Base-by-base conservation (phyloP, 2,797 vertebrate genomes). In the Otolemur crassicaudatus region DNA sequence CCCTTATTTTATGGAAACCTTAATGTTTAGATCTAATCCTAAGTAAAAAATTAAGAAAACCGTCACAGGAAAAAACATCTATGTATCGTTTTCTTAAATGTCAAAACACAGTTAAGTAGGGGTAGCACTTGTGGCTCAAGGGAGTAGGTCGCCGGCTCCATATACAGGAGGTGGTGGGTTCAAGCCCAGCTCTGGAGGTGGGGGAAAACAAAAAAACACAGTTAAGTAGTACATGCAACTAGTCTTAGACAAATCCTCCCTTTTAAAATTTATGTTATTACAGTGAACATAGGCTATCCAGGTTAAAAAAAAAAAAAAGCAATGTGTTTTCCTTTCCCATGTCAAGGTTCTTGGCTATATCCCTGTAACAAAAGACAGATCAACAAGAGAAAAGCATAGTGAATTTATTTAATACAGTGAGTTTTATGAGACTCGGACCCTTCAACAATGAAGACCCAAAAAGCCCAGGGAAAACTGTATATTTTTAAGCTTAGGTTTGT, bases 11-110 rank as follows among this genome's bases (percentile, higher is more conserved):
- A 12, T 29, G 14, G 12, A 19, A 87, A 83, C 12, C 13, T 77
- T 69, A 49, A 37, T 72, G 79, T 91, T 81, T 46, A 10, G 7
- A 31, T 84, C 19, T 31, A 79, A 83, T 83, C 25, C 61, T 87
- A 89, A 40, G 5, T 70, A 40, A 95, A 94, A 63, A 69, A 67
- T 60, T 91, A 75, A 14, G 70, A 85, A 87, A 91, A 13, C 3
- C 60, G 0, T 63, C 3, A 69, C 7, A 40, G 40, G 29, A 73
- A 69, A 75, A 27, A 90, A 60, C 46, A 22, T 17, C 11, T 67
- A 16, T 1, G 7, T 20, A 87, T 34, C 76, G n/a, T 81, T 90
- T 95, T 22, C 17, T 83, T 84, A 31, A 46, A 73, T 1, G 19
- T 72, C 81, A 80, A 84, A 83, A 86, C 22, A 69, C 27, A 23